Base-by-base conservation (phyloP, 2,113 vertebrate species). In the Planiliza haematocheilus region DNA sequence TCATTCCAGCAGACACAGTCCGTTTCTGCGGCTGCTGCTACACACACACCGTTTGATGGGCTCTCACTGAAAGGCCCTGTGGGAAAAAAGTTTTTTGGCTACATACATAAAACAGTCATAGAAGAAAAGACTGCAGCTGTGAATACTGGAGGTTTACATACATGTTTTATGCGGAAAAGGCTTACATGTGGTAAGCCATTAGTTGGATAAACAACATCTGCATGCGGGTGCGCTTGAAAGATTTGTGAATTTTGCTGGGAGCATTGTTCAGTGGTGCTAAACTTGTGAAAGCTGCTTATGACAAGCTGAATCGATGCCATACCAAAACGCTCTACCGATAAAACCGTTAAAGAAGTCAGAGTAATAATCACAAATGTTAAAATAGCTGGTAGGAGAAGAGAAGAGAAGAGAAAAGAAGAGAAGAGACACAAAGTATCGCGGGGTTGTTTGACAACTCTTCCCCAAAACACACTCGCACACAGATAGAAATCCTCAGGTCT, bases 401-500 rank as follows among this genome's bases (percentile, higher is more conserved):
- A 10, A 16, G 20, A 72, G 30, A 16, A 24, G 8, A 50, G 24
- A 42, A 16, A 24, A 14, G 39, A 30, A 49, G 45, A 60, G 59
- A 59, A 46, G 24, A 51, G 37, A 67, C 48, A 17, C 34, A 49
- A 53, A 53, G 55, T 41, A 51, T 59, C 11, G 34, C 53, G 60
- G 2, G 16, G 53, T 53, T 70, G 55, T 56, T 57, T 78, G 56
- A 70, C 38, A 65, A 77, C 46, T 58, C 14, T 34, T 39, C 20
- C 30, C 49, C 41, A 72, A 30, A 51, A 76, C 51, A 38, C 65
- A 30, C 18, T 7, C 60, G 59, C 45, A 50, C 1, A 45, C 38
- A 58, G 41, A 46, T 53, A 66, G 57, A 76, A 60, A 81, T 80
- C 73, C 62, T 85, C 70, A 71, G 78, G 82, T 88, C 77, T 90